Evolutionary conservation across 2,797 vertebrate species (phyloP), one percentile per base, ranked within the genome.

Genomic region (Xenentodon cancila): DNA sequence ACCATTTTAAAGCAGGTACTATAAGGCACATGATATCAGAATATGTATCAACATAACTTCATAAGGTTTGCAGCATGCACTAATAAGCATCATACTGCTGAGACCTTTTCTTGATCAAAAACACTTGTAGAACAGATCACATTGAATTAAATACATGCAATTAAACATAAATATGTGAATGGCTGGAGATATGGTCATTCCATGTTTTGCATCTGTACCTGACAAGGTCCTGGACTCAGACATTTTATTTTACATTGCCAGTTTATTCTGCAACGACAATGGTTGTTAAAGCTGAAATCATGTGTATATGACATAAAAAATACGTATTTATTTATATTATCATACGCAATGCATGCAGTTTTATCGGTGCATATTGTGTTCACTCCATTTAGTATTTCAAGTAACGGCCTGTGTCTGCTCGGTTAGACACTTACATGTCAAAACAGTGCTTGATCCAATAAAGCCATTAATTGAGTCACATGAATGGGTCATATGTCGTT

Each of bases 401-500:
- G 71, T 53, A 66, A 81, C 86, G 86, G 70, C 73, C 79, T 82
- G 86, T 89, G 59, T 82, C 59, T 69, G 79, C 60, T 18, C 88
- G 78, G 68, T 85, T 75, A 79, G 84, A 84, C 59, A 82, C 84
- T 80, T 71, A 87, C 70, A 47, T 91, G 89, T 91, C 80, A 73
- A 85, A 80, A 77, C 83, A 57, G 82, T 92, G 85, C 82, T 90
- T 86, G 80, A 91, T 90, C 84, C 84, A 92, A 92, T 91, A 91
- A 92, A 92, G 82, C 88, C 85, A 87, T 92, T 87, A 90, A 91
- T 63, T 90, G 66, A 25, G 25, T 25, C 85, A 82, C 73, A 85
- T 59, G 63, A 89, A 89, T 88, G 87, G 88, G 89, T 92, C 88
- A 92, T 71, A 90, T 87, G 87, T 92, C 84, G 86, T 91, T 89